Evolutionary conservation across 2,797 vertebrate species (phyloP).

Genomic region (Typhlichthys eigenmanni): DNA sequence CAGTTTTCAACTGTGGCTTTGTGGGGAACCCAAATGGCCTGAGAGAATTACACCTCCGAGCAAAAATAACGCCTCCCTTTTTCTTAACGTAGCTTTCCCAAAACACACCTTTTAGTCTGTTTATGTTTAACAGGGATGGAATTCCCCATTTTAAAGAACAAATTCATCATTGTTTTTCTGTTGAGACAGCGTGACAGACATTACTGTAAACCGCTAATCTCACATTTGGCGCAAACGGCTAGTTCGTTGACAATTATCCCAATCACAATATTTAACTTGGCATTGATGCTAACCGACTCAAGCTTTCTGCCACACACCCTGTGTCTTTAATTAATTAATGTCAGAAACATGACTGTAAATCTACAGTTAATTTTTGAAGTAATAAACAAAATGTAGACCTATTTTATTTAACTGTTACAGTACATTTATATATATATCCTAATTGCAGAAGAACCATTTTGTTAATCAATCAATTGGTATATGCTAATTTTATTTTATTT

Average conservation of each 20-base stretch:
- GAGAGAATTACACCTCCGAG: slow-evolving; percentile 27
- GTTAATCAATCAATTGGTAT: too few relatives aligned
- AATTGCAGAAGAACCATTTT: too few relatives aligned
- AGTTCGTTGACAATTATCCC: slow-evolving; percentile 54
- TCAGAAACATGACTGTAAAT: slow-evolving; percentile 33
- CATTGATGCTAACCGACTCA: slow-evolving; percentile 8
- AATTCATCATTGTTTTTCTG: slow-evolving; percentile 28
- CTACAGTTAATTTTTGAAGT: slow-evolving; percentile 1
- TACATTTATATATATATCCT: too few relatives aligned
- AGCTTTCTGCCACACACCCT: slow-evolving; percentile 21
- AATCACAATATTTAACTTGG: slow-evolving; percentile 46
- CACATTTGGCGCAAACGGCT: slow-evolving; percentile 41
- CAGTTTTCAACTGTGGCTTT: slow-evolving; percentile 41
- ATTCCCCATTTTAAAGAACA: slow-evolving; percentile 2
- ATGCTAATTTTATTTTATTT: too few relatives aligned
- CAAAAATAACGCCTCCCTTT: slow-evolving; percentile 25
- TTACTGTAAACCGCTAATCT: slow-evolving; percentile 43
- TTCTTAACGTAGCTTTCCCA: slow-evolving; percentile 21
- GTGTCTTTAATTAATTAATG: slow-evolving; percentile 9
- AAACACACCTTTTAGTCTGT: slow-evolving; percentile 25
- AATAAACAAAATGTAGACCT: slow-evolving; percentile 1
- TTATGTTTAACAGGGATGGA: slow-evolving; percentile 27
- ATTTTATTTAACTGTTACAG: too few relatives aligned
- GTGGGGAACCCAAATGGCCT: slow-evolving; percentile 17
- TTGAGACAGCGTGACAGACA: slow-evolving; percentile 21